Evolutionary conservation across 2,888 invertebrate species (phyloP).

Genomic region (Lasioglossum pauxillum): DNA sequence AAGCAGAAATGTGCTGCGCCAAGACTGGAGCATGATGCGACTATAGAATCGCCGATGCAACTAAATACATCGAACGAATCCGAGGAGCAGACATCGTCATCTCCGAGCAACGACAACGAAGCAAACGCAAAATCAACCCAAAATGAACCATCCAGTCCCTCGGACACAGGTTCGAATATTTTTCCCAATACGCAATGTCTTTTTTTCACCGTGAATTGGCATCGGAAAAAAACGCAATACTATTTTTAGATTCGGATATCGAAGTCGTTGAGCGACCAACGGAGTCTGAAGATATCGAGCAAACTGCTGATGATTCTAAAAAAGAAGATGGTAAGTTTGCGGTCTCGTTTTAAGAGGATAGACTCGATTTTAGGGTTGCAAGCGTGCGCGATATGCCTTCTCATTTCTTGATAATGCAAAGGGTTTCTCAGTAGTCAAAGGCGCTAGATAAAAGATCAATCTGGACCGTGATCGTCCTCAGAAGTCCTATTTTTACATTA

Average conservation of each 20-base stretch:
- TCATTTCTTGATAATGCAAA: too few relatives aligned
- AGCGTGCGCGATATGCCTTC: too few relatives aligned
- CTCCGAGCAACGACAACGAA: neutral
- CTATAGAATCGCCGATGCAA: neutral
- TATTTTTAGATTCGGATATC: conserved; percentile 70
- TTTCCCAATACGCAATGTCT: neutral
- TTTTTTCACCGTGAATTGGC: neutral
- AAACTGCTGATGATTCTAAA: conserved; percentile 19
- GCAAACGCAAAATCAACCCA: conserved; percentile 47
- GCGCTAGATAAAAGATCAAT: too few relatives aligned
- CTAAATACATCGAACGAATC: conserved; percentile 20
- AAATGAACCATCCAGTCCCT: conserved; percentile 65
- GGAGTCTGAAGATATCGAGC: conserved; percentile 70
- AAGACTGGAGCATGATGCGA: conserved; percentile 80
- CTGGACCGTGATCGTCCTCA: too few relatives aligned
- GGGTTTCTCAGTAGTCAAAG: too few relatives aligned
- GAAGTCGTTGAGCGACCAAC: conserved; percentile 81
- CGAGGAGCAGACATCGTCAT: conserved; percentile 10
- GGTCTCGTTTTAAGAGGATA: neutral
- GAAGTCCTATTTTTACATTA: too few relatives aligned
- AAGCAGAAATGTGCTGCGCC: conserved; percentile 94
- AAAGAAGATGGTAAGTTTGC: conserved; percentile 36
- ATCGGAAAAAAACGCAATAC: neutral
- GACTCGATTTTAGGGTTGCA: too few relatives aligned
- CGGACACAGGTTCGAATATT: conserved; percentile 74